These are phyloP conservation scores for Melanaphis sacchari DNA, from an alignment of 1,140 invertebrate species.

Conservation along the genomic window DNA sequence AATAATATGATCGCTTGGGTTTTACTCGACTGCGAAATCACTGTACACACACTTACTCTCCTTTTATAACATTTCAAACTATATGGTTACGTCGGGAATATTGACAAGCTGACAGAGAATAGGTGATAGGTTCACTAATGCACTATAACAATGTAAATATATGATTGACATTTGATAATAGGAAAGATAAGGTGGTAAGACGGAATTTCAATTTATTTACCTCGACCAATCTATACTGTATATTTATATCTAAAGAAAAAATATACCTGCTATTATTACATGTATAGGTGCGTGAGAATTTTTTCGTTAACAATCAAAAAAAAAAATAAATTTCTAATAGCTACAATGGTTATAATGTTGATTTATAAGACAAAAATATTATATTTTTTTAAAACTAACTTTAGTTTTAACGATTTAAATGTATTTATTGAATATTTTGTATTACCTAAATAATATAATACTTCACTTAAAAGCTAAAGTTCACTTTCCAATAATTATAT, in stretches of 20 bases:
- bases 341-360: not conserved
- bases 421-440: not conserved
- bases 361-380: not conserved
- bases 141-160: not conserved
- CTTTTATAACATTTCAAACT: conserved; percentile 4
- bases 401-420: not conserved
- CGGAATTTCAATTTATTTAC: not conserved
- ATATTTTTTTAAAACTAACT: not conserved
- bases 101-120: not conserved
- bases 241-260: not conserved
- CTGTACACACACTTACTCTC: not conserved
- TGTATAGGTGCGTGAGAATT: not conserved
- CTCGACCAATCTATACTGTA: not conserved
- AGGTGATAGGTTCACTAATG: not conserved
- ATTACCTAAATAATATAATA: not conserved
- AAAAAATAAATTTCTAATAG: not conserved
- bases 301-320: not conserved
- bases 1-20: not conserved
- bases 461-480: not conserved
- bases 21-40: not conserved
- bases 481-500: not conserved
- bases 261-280: not conserved
- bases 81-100: not conserved
- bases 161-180: not conserved
- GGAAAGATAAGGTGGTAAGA: not conserved